Evolutionary conservation across 2,113 vertebrate species (phyloP).

Genomic region (Hippocampus zosterae): DNA sequence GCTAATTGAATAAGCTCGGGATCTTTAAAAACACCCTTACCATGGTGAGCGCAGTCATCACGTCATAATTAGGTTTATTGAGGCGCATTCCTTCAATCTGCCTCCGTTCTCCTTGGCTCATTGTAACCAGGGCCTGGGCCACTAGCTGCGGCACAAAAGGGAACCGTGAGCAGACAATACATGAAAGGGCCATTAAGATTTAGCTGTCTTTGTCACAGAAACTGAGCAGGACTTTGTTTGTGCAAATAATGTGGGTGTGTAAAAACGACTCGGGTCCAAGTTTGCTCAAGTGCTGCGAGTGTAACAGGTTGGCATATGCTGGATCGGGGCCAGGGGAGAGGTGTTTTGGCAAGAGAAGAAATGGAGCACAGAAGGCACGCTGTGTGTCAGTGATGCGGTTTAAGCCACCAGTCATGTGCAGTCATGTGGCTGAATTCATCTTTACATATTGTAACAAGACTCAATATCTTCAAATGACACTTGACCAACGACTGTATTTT

Average conservation of each 20-base stretch:
- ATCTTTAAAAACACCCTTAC: constrained; percentile 93
- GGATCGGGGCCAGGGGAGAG: constrained; percentile 60
- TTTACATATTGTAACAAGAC: not conserved
- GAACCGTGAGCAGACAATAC: constrained; percentile 96
- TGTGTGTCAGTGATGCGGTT: constrained; percentile 14
- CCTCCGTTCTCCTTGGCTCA: constrained; percentile 96
- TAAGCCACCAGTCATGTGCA: not conserved
- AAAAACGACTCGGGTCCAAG: constrained; percentile 84
- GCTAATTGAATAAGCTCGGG: constrained; percentile 99
- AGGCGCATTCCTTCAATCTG: constrained; percentile 99
- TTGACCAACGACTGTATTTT: not conserved
- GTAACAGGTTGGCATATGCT: constrained; percentile 34
- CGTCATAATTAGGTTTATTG: constrained; percentile 99
- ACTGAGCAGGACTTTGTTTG: constrained; percentile 97
- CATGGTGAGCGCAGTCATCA: constrained; percentile 99
- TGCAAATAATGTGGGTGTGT: constrained; percentile 90
- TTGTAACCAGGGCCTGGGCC: constrained; percentile 90
- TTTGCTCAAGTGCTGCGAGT: constrained; percentile 34
- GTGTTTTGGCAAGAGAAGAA: constrained; percentile 45
- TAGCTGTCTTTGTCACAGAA: constrained; percentile 98
- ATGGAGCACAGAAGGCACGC: constrained; percentile 44
- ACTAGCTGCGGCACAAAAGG: constrained; percentile 97
- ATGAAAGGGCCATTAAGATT: constrained; percentile 90
- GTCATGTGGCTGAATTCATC: not conserved
- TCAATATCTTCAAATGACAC: not conserved